These are phyloP conservation scores for Stigmatopora nigra DNA, from an alignment of 2,113 vertebrate species.

Conservation along the genomic window DNA sequence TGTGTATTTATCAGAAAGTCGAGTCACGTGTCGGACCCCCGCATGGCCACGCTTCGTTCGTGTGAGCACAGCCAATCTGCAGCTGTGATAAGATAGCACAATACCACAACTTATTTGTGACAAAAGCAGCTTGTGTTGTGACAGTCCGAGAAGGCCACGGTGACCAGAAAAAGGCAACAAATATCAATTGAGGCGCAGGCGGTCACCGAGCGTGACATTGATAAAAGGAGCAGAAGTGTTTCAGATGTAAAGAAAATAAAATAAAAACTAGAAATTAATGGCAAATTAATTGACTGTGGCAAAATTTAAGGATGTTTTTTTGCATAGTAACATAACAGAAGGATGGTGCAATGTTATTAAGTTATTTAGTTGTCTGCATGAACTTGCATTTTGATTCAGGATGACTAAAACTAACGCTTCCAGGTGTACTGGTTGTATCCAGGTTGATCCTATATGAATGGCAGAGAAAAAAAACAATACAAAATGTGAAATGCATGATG, in stretches of 20 bases:
- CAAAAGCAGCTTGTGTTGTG: background rate
- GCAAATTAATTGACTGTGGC: background rate
- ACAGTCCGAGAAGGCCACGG: background rate
- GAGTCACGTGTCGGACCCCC: slow-evolving; percentile 33
- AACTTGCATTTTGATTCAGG: background rate
- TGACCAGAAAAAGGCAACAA: background rate
- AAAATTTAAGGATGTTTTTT: background rate
- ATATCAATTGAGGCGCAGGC: background rate
- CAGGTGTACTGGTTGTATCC: background rate
- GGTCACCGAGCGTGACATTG: background rate
- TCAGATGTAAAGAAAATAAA: background rate
- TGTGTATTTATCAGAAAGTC: slow-evolving; percentile 2
- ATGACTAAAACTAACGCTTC: background rate
- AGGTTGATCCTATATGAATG: background rate
- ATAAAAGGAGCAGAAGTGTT: background rate
- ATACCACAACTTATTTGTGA: background rate
- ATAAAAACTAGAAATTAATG: background rate
- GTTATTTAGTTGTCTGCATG: background rate
- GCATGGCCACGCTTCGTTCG: slow-evolving; percentile 7
- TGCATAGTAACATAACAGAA: background rate
- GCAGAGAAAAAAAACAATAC: too few relatives aligned
- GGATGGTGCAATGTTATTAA: background rate
- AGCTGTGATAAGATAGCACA: slow-evolving; percentile 36
- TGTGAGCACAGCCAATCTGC: slow-evolving; percentile 22
- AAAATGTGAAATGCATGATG: too few relatives aligned